These are phyloP conservation scores for Bubalus kerabau DNA, from an alignment of 2,113 vertebrate species.

Conservation along the genomic window DNA sequence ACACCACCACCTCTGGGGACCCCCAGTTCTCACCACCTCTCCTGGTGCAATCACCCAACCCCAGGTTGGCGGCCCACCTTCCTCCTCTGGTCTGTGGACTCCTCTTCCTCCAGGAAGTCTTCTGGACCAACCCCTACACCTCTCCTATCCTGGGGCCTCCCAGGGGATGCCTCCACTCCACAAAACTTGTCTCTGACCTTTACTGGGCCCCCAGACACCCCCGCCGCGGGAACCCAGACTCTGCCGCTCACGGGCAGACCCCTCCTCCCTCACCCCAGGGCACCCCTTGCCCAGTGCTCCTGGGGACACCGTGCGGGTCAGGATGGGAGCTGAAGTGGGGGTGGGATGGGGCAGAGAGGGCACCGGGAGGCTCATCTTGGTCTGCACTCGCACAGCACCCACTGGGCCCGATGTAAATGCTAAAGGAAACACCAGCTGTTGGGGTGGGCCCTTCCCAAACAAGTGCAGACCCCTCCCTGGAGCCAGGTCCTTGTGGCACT, in stretches of 20 bases:
- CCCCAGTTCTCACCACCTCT: neutral
- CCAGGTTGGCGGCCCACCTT: neutral
- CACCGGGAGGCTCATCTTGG: neutral
- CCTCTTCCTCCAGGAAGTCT: neutral
- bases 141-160: no score
- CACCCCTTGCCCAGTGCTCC: accelerated
- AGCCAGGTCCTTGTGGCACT: neutral
- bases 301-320: accelerated
- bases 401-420: neutral
- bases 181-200: neutral
- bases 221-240: neutral
- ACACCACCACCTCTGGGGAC: neutral
- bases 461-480: no score
- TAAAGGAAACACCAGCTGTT: accelerated
- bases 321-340: neutral
- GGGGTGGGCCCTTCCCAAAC: no score
- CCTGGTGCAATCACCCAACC: accelerated
- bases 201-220: neutral
- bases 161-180: neutral
- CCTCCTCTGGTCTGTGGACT: neutral
- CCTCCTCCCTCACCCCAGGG: neutral
- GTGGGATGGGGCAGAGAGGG: accelerated
- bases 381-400: neutral
- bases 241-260: neutral
- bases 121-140: neutral